Conservation (phyloP, 2,113 vertebrate genomes). For the Cryptomyrus ogoouensis region DNA sequence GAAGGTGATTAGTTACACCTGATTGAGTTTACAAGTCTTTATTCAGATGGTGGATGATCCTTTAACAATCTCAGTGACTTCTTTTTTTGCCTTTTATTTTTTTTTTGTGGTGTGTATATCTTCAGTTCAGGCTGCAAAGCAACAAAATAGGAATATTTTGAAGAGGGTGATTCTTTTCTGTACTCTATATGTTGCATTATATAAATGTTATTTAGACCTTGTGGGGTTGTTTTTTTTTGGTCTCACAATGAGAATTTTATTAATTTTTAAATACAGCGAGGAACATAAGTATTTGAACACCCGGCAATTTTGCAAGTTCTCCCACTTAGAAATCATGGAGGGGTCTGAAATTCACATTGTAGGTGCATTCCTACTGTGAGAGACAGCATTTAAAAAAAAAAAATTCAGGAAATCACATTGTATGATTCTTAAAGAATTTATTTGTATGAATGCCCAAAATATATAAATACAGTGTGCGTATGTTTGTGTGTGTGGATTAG, state of each 20-base stretch:
- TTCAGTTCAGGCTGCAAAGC: not conserved
- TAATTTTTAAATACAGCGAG: not conserved
- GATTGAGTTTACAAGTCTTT: slow-evolving; percentile 9
- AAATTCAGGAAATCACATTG: too few species aligned
- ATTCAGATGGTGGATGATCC: not conserved
- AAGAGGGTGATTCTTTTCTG: not conserved
- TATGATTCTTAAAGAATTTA: too few species aligned
- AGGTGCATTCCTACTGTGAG: too few species aligned
- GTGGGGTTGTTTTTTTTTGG: not conserved
- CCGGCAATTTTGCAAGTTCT: too few species aligned
- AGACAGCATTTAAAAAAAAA: too few species aligned
- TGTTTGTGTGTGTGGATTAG: too few species aligned
- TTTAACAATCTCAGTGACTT: not conserved
- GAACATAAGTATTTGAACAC: too few species aligned
- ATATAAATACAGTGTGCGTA: too few species aligned
- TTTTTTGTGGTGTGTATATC: not conserved
- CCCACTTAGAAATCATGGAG: too few species aligned
- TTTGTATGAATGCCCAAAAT: too few species aligned
- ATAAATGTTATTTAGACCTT: not conserved
- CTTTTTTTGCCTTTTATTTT: not conserved
- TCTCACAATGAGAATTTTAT: not conserved
- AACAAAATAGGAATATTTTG: not conserved
- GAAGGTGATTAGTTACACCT: slow-evolving; percentile 12
- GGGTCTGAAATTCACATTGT: too few species aligned
- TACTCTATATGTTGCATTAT: not conserved